Conservation (phyloP, 1,140 invertebrate genomes). For the Potamilus streckersoni region DNA sequence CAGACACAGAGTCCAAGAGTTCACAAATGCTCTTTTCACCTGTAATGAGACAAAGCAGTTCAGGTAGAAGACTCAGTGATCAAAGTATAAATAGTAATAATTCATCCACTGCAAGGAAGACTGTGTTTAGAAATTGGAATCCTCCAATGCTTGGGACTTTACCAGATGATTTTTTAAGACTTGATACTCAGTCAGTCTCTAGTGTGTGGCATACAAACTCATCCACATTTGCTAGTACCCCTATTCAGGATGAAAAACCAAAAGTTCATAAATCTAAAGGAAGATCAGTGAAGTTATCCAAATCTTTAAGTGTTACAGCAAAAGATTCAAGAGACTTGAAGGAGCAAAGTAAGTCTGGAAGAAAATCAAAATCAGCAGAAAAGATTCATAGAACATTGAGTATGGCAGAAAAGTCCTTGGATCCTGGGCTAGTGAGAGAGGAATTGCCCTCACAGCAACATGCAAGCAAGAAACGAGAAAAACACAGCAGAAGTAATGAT, state of each 20-base stretch:
- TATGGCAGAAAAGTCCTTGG: conserved; percentile 1
- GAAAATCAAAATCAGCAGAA: conserved; percentile 21
- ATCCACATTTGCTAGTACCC: conserved; percentile 7
- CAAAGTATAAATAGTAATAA: not conserved
- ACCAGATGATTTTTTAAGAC: conserved; percentile 82
- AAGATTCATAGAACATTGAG: conserved; percentile 22
- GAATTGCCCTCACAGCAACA: no score
- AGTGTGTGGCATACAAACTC: not conserved
- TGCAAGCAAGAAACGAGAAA: no score
- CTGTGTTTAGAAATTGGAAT: conserved; percentile 74
- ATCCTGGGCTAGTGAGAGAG: no score
- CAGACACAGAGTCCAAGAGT: conserved; percentile 45
- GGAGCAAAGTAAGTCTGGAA: conserved; percentile 7
- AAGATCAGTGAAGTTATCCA: conserved; percentile 23
- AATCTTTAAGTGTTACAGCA: conserved; percentile 16
- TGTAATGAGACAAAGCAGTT: not conserved
- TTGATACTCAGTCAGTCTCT: conserved; percentile 28
- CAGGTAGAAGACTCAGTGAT: conserved; percentile 1
- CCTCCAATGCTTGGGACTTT: conserved; percentile 84
- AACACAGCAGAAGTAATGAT: no score
- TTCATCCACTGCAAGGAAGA: conserved; percentile 27
- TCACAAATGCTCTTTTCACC: conserved; percentile 22
- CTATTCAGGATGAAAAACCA: conserved; percentile 18
- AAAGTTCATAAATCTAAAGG: conserved; percentile 27
- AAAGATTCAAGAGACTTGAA: conserved; percentile 25